Evolutionary conservation across 1,140 invertebrate species (phyloP).

Genomic region (Cardiocondyla obscurior): DNA sequence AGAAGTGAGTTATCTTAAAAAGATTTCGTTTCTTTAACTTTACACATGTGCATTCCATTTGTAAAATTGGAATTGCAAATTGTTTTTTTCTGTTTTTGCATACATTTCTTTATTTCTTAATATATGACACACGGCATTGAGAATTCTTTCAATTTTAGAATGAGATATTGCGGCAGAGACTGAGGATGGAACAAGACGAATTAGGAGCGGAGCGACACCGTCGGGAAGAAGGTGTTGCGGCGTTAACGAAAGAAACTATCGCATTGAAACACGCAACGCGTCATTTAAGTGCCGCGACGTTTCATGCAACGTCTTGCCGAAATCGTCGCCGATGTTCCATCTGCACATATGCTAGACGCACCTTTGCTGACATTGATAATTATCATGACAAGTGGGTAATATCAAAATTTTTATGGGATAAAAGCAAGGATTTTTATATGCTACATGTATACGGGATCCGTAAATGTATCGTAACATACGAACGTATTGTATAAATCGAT

Average conservation of each 20-base stretch:
- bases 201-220: conserved; percentile 78
- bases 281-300: conserved; percentile 78
- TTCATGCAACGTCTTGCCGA: conserved; percentile 81
- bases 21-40: background rate
- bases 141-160: conserved; percentile 78
- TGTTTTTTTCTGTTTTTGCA: background rate
- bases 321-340: conserved; percentile 86
- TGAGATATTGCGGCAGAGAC: conserved; percentile 83
- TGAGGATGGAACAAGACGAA: conserved; percentile 83
- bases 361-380: conserved; percentile 85
- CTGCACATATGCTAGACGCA: conserved; percentile 86
- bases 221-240: conserved; percentile 80
- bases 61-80: background rate
- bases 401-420: background rate
- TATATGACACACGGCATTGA: background rate
- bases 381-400: conserved; percentile 83
- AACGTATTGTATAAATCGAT: background rate
- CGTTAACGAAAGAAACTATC: conserved; percentile 76
- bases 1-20: conserved; percentile 81
- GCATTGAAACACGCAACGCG: conserved; percentile 79
- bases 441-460: background rate
- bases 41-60: background rate
- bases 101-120: background rate
- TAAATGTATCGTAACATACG: too few relatives aligned
- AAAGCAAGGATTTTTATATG: too few relatives aligned